Evolutionary conservation across 2,113 vertebrate species (phyloP), one percentile per base, ranked within the genome.

Genomic region (Leptosomus discolor): DNA sequence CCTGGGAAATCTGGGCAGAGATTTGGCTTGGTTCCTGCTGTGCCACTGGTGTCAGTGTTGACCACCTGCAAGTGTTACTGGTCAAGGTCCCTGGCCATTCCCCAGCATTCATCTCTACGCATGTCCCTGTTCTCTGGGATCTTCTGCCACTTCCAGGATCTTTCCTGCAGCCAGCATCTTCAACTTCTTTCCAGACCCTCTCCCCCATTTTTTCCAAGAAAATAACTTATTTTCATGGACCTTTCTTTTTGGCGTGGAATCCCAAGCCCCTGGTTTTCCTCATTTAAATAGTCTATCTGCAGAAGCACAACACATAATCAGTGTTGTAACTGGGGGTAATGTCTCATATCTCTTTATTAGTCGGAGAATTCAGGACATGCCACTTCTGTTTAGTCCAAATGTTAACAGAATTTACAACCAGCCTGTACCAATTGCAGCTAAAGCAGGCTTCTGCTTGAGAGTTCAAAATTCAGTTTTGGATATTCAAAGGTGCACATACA

Each of bases 401-500:
- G 21, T 34, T 77, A 82, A 5, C 18, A 70, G 19, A 53, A 78
- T 86, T 75, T 76, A 21, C 19, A 58, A 5, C 19, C 23, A 60
- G 22, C n/a, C 11, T 57, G 6, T 71, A 23, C 3, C 1, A n/a
- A 29, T 50, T 85, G n/a, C n/a, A 86, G 9, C 37, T 79, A 34
- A 22, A 41, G 32, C 21, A 85, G n/a, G 18, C 24, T 78, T 94
- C 36, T 73, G 15, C n/a, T 77, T 2, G 1, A 21, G 58, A 37
- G 51, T 53, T 82, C 10, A 32, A 4, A 78, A 39, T 74, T 51
- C 6, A 2, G 0, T 83, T 92, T 74, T 20, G 9, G 19, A 29
- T 20, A 2, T 30, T 75, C 24, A 22, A 8, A 70, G 17, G 11
- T 45, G 4, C 11, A 7, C 6, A 8, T 5, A 5, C 4, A 3